Conservation (phyloP, 2,888 invertebrate species). For the Lordiphosa andalusiaca region DNA sequence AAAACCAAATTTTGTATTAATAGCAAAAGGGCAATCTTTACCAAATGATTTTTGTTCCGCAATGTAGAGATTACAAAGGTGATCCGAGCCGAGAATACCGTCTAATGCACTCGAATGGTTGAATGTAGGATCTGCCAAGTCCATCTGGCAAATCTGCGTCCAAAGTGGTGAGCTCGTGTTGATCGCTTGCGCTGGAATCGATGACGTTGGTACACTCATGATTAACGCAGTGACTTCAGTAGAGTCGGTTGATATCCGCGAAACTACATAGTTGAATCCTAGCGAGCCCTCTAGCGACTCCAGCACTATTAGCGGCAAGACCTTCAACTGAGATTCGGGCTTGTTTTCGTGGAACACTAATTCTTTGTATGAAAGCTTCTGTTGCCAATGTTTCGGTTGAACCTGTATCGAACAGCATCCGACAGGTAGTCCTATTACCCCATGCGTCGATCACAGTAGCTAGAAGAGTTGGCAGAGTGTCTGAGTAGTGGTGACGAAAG, state of each 20-base stretch:
- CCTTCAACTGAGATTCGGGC: neutral
- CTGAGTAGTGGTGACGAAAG: too few relatives aligned
- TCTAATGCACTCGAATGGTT: too few relatives aligned
- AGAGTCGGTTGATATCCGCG: neutral
- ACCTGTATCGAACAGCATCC: slow-evolving; percentile 1
- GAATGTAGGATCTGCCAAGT: too few relatives aligned
- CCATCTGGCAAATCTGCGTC: too few relatives aligned
- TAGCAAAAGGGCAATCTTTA: neutral
- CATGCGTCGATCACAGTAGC: neutral
- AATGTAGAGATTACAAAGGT: too few relatives aligned
- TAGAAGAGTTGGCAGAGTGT: too few relatives aligned
- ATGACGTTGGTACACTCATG: neutral
- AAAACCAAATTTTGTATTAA: neutral
- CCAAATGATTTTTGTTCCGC: too few relatives aligned
- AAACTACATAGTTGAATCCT: neutral
- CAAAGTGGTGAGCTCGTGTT: too few relatives aligned
- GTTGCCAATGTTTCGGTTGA: neutral
- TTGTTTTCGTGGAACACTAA: neutral
- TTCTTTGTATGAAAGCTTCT: neutral
- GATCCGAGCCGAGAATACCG: too few relatives aligned
- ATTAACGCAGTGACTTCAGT: neutral
- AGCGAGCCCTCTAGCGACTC: neutral
- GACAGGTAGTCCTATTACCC: neutral
- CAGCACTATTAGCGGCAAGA: neutral
- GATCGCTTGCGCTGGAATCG: too few relatives aligned